These are phyloP conservation scores for Dunckerocampus dactyliophorus DNA, from an alignment of 2,113 vertebrate genomes.

Conservation along the genomic window DNA sequence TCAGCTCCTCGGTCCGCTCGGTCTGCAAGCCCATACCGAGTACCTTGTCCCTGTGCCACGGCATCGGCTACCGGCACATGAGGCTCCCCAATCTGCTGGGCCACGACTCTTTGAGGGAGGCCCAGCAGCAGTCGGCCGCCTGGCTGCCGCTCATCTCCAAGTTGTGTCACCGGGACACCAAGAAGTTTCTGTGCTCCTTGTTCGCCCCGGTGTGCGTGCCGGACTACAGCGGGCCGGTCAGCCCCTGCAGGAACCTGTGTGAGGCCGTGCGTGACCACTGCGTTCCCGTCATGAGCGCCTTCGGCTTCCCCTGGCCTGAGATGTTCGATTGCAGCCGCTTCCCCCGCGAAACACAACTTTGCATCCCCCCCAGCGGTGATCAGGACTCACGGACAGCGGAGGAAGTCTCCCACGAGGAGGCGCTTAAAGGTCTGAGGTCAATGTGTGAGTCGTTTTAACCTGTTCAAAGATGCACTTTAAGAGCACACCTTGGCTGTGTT, in stretches of 20 bases:
- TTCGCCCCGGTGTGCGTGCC: conserved; percentile 77
- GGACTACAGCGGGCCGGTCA: conserved; percentile 63
- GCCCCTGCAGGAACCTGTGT: conserved; percentile 73
- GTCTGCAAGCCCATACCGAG: conserved; percentile 72
- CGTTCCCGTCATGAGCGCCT: conserved; percentile 78
- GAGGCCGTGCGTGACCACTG: conserved; percentile 75
- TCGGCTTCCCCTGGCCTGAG: conserved; percentile 80
- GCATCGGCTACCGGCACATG: conserved; percentile 76
- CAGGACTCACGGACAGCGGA: conserved; percentile 22
- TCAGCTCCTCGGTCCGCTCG: conserved; percentile 52
- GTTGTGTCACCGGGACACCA: conserved; percentile 76
- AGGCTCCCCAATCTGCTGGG: conserved; percentile 79
- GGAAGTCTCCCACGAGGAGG: conserved; percentile 43
- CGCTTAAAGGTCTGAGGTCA: conserved; percentile 50
- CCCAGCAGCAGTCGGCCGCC: conserved; percentile 74
- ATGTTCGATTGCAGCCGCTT: conserved; percentile 79
- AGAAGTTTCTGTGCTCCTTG: conserved; percentile 79
- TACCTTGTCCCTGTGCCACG: conserved; percentile 73
- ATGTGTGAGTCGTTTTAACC: not conserved
- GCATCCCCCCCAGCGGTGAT: conserved; percentile 66
- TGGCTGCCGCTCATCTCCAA: conserved; percentile 78
- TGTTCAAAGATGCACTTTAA: too few relatives aligned
- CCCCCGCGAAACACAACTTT: conserved; percentile 70
- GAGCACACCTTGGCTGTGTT: too few relatives aligned
- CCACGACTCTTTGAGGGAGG: conserved; percentile 74